phyloP scores from a whole-genome alignment of 1,140 invertebrate species.

The Venustaconcha ellipsiformis region DNA sequence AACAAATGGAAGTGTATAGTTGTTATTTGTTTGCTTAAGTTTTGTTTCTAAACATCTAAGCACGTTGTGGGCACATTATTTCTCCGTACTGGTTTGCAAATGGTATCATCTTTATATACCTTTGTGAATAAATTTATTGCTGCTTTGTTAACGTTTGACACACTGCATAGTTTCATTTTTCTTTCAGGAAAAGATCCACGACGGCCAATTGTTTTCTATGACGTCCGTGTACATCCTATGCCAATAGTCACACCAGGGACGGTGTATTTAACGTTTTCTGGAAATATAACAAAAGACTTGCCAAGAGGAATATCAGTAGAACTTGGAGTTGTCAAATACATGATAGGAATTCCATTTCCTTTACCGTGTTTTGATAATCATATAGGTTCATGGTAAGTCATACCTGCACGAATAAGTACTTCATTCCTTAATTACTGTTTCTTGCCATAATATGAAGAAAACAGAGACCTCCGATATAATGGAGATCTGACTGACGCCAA shows the following conservation, averaged over 20 bases:
- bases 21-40: no score
- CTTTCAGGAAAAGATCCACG: slow-evolving; percentile 38
- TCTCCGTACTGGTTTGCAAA: no score
- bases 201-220: slow-evolving; percentile 37
- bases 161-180: background rate
- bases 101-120: no score
- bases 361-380: slow-evolving; percentile 49
- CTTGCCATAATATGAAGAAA: no score
- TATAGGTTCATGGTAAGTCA: slow-evolving; percentile 54
- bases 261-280: slow-evolving; percentile 44
- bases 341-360: slow-evolving; percentile 50
- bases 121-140: no score
- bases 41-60: no score
- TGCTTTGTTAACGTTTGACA: background rate
- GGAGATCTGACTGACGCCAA: no score
- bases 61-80: no score
- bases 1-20: no score
- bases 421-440: no score
- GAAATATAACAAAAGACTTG: slow-evolving; percentile 49
- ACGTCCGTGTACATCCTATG: slow-evolving; percentile 45
- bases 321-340: slow-evolving; percentile 52
- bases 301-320: slow-evolving; percentile 49
- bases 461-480: no score
- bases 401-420: no score
- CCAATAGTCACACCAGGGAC: slow-evolving; percentile 54